Evolutionary conservation across 2,797 vertebrate species (phyloP), one percentile per base, ranked within the genome.

Genomic region (Sebastes iracundus): DNA sequence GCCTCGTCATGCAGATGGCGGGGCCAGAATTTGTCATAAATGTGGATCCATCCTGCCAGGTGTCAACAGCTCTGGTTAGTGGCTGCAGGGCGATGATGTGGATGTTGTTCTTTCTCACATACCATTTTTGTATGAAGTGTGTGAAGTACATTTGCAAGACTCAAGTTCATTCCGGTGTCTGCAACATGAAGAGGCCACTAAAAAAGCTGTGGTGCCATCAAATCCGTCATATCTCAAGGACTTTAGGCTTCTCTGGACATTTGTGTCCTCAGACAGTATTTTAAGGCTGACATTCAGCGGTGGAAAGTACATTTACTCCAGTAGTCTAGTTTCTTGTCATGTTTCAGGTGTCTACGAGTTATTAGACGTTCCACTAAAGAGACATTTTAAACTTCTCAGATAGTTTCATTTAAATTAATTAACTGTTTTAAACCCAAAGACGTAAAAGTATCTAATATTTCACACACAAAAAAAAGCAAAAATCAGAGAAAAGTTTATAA

Each of bases 1-100:
- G 77, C 70, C 84, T 84, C 74, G 75, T 83, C 82, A 66, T 84
- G 80, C 87, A 91, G 87, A 90, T 87, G 91, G 85, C 14, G 42
- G 86, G 82, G 75, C 68, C 79, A 82, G 85, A 86, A 65, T 83
- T 76, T 69, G 79, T 87, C 77, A 70, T 83, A 83, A 91, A 92
- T 7, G 72, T 65, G 42, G 80, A 89, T 85, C 75, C 67, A 76
- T 90, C 72, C 62, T 76, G 66, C 79, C 85, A 86, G 79, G 81
- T 87, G 89, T 90, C 87, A 83, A 85, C 84, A 79, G 65, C 61
- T 81, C 67, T 80, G 77, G 55, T 65, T 58, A 49, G 75, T 33
- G 68, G 67, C 82, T 81, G 71, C 58, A 18, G 63, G 68, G 70
- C 38, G 72, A 80, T 55, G 16, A 77, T 35, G 72, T 56, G 61